Base-by-base conservation (phyloP, 1,140 invertebrate genomes). In the Dysdera silvatica region DNA sequence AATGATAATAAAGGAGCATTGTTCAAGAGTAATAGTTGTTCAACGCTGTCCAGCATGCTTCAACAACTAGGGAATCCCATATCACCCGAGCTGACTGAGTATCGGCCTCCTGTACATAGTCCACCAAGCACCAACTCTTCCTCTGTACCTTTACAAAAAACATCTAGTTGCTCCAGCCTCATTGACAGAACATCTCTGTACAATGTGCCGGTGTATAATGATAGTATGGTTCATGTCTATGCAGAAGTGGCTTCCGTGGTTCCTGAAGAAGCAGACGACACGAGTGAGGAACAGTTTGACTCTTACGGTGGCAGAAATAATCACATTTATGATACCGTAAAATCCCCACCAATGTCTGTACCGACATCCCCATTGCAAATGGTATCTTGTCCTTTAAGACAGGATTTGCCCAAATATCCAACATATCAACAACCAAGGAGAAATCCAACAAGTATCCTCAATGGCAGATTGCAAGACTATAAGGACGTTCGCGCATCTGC, bases 11-110 rank as follows among this genome's bases (percentile, higher is more conserved):
- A n/a, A n/a, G n/a, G n/a, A n/a, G 55, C 35, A 26, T 31, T 64
- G 12, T 64, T 64, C 48, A 64, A 64, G 32, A 64, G 61, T 20
- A 64, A 40, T 29, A 64, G 61, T 31, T 64, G 61, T 32, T 57
- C 61, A 16, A 64, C 61, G 14, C 32, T 64, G 10, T 35, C 61
- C 26, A 51, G 53, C 23, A 43, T 47, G 29, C n/a, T 63, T 20
- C 56, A 52, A 14, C 61, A 63, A 23, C 61, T 55, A 24, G 56
- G 61, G 43, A 33, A 53, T n/a, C n/a, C n/a, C n/a, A n/a, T n/a
- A n/a, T n/a, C n/a, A 20, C 61, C 61, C 1, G 52, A 63, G 31
- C 53, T 63, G 3, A 63, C 61, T 14, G 52, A 63, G 18, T 63
- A 55, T 32, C 61, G 33, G 24, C 31, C 41, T 20, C 14, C 41